Base-by-base conservation (phyloP, 1,140 invertebrate genomes). In the Frieseomelitta varia region DNA sequence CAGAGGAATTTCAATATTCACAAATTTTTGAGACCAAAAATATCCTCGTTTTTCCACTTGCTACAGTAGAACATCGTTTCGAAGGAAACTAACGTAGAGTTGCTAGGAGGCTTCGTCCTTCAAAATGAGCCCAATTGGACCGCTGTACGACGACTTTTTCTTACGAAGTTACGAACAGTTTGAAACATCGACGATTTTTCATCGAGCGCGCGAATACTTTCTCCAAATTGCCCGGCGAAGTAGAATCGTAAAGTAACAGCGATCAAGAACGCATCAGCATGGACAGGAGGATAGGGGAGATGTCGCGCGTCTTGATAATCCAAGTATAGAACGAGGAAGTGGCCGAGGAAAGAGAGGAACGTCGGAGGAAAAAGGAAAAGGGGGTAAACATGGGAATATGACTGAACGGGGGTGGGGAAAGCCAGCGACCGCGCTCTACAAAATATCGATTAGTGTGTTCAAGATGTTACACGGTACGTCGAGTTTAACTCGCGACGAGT, bases 391-490 rank as follows among this genome's bases (percentile, higher is more conserved):
- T 39, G 39, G n/a, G 19, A 24, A 73, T 55, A 67, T 63, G 39
- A 51, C 12, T 15, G 3, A 30, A 3, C 53, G n/a, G 27, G 53
- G n/a, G 47, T 12, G 39, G 65, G 21, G 56, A 21, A 39, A 30
- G 39, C 24, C 34, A 55, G 74, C 55, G 27, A n/a, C 21, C 14
- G 27, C 21, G 65, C 39, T 79, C 56, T 24, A 56, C 73, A 51
- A 86, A 80, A 74, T 86, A 81, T 89, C 72, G 68, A 86, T 86
- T 86, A 81, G 67, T 39, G 55, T 61, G 56, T 55, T 82, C 47
- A 55, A 89, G 51, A 81, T 56, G 67, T 89, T 63, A 67, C 63
- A 56, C 78, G 75, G 68, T 80, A 74, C 78, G 63, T 12, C 47
- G 58, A 30, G 56, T 65, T 84, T 15, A 56, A 80, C 68, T 79